Conservation (phyloP, 2,113 vertebrate species). For the Elephas maximus region DNA sequence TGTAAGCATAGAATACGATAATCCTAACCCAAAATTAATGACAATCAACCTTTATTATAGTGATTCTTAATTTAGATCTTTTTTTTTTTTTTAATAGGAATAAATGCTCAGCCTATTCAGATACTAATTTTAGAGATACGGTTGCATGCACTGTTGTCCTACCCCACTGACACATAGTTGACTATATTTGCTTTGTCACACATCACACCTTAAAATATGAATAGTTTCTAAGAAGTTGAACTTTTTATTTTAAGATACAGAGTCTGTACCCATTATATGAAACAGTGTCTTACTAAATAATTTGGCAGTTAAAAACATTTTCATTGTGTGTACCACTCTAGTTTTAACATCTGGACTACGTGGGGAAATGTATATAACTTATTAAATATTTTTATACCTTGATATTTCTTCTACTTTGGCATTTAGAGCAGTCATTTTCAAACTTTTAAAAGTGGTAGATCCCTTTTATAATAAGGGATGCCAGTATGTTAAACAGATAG, state of each 20-base stretch:
- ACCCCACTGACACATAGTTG: neutral
- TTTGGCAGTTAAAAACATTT: constrained; percentile 52
- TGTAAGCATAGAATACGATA: constrained; percentile 40
- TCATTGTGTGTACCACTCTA: constrained; percentile 25
- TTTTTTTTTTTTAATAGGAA: neutral
- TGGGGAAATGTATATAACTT: constrained; percentile 21
- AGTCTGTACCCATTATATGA: constrained; percentile 10
- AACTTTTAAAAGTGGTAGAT: constrained; percentile 13
- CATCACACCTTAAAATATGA: constrained; percentile 5
- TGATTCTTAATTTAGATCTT: constrained; percentile 52
- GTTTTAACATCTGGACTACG: constrained; percentile 52
- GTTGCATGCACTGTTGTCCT: constrained; percentile 18
- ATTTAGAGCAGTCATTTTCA: constrained; percentile 52
- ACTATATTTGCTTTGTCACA: constrained; percentile 50
- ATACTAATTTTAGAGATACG: constrained; percentile 35
- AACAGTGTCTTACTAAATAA: constrained; percentile 7
- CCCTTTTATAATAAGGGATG: constrained; percentile 19
- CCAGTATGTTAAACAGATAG: constrained; percentile 7
- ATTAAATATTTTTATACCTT: constrained; percentile 45
- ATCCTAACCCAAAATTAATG: constrained; percentile 45
- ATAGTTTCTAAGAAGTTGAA: constrained; percentile 56
- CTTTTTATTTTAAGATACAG: neutral
- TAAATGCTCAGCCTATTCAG: constrained; percentile 14
- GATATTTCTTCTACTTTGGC: constrained; percentile 32
- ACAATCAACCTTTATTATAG: constrained; percentile 21